A percentile compares a stretch with the other conserved stretches of the same genome.
Conservation (phyloP, 2,113 vertebrate genomes). For the Brienomyrus longianalis region DNA sequence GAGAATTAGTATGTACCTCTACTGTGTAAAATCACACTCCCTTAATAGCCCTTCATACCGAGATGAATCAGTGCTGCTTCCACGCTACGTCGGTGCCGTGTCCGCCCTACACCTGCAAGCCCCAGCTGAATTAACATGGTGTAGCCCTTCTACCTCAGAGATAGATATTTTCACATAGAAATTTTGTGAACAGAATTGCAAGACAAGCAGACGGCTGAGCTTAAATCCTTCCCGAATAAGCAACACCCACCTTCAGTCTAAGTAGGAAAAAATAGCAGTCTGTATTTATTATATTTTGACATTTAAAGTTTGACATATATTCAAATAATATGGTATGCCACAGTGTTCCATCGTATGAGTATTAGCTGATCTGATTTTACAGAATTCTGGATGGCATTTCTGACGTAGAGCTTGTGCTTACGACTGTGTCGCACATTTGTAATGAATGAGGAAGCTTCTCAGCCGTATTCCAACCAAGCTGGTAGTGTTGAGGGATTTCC, state of each 20-base stretch:
- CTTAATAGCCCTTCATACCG: neutral
- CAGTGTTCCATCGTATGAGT: slow-evolving; percentile 57
- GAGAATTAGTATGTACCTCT: neutral
- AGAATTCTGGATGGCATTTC: neutral
- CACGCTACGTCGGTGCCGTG: neutral
- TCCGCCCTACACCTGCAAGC: neutral
- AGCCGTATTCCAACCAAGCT: neutral
- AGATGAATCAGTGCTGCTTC: neutral
- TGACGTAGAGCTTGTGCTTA: neutral
- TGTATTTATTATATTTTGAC: slow-evolving; percentile 41
- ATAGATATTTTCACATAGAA: neutral
- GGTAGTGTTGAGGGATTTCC: neutral
- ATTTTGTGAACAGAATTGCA: neutral
- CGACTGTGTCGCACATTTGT: neutral
- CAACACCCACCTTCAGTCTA: neutral
- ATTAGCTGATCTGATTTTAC: slow-evolving; percentile 50
- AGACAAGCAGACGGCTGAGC: neutral
- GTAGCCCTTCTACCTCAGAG: neutral
- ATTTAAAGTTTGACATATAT: slow-evolving; percentile 66
- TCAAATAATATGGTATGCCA: slow-evolving; percentile 68
- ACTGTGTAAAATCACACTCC: neutral
- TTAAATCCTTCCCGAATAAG: neutral
- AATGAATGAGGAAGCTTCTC: neutral
- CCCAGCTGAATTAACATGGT: neutral
- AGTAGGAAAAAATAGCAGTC: slow-evolving; percentile 36